Conservation (phyloP, 2,888 invertebrate species). For the Nomada fabriciana region DNA sequence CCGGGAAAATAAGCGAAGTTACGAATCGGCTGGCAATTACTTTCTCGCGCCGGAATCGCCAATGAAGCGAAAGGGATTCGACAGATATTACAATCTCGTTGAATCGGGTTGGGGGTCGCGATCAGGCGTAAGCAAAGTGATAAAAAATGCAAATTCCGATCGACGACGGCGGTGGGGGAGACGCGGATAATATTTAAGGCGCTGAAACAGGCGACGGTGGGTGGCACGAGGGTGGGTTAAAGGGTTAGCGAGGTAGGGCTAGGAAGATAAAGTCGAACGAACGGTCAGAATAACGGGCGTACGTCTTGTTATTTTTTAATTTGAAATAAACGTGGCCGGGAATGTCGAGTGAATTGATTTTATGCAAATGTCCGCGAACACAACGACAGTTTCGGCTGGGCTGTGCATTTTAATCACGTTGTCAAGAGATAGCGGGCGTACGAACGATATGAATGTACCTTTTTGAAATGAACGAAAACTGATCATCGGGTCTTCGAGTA, state of each 20-base stretch:
- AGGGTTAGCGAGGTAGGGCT: neutral
- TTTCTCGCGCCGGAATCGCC: constrained; percentile 35
- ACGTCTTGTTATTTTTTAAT: constrained; percentile 59
- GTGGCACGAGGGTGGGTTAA: neutral
- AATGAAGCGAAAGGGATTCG: constrained; percentile 42
- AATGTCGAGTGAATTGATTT: constrained; percentile 65
- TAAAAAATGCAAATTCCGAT: constrained; percentile 44
- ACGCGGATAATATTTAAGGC: neutral
- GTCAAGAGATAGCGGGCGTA: constrained; percentile 7
- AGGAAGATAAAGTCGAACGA: neutral
- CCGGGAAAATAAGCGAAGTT: constrained; percentile 6
- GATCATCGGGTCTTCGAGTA: neutral
- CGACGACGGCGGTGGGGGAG: neutral
- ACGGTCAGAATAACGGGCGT: neutral
- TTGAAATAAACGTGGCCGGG: constrained; percentile 35
- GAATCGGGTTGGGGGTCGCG: constrained; percentile 6
- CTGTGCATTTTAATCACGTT: constrained; percentile 52
- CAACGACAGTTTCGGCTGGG: constrained; percentile 19
- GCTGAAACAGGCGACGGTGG: neutral
- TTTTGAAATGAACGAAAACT: neutral
- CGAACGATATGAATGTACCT: constrained; percentile 21
- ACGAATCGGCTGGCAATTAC: constrained; percentile 47
- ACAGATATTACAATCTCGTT: constrained; percentile 60
- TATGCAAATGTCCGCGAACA: constrained; percentile 63
- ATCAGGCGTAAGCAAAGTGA: constrained; percentile 26